phyloP scores from a whole-genome alignment of 2,888 invertebrate species.

The Dusona sp. region DNA sequence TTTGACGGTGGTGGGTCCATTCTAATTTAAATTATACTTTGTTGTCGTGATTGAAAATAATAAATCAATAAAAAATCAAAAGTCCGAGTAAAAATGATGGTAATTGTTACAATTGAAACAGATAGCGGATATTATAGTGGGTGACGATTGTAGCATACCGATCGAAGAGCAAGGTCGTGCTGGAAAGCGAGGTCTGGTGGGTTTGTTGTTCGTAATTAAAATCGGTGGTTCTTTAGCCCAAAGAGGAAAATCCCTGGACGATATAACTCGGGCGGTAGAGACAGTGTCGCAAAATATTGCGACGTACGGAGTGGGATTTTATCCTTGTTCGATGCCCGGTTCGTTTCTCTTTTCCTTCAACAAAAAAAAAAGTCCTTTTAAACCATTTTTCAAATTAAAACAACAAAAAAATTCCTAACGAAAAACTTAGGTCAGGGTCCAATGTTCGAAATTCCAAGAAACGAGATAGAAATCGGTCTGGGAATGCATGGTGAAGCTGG shows the following conservation, averaged over 20 bases:
- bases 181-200: conserved; percentile 85
- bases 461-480: conserved; percentile 89
- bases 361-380: background rate
- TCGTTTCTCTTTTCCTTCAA: background rate
- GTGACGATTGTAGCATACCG: conserved; percentile 83
- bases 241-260: conserved; percentile 85
- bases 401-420: background rate
- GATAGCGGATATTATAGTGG: conserved; percentile 80
- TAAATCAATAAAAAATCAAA: background rate
- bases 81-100: background rate
- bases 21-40: background rate
- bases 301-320: conserved; percentile 90
- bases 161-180: conserved; percentile 80
- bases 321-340: conserved; percentile 89
- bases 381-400: background rate
- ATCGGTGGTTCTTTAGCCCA: conserved; percentile 83
- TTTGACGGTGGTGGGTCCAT: conserved; percentile 85
- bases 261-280: conserved; percentile 83
- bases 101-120: conserved; percentile 54
- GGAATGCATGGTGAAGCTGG: conserved; percentile 87
- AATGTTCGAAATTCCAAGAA: conserved; percentile 87
- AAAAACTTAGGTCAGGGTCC: conserved; percentile 81
- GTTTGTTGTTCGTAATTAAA: conserved; percentile 80
- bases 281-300: conserved; percentile 87
- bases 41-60: background rate